Percentiles rank a stretch among this genome's conserved stretches.
Conservation (phyloP, 2,888 invertebrate species). For the Tipula confusa region DNA sequence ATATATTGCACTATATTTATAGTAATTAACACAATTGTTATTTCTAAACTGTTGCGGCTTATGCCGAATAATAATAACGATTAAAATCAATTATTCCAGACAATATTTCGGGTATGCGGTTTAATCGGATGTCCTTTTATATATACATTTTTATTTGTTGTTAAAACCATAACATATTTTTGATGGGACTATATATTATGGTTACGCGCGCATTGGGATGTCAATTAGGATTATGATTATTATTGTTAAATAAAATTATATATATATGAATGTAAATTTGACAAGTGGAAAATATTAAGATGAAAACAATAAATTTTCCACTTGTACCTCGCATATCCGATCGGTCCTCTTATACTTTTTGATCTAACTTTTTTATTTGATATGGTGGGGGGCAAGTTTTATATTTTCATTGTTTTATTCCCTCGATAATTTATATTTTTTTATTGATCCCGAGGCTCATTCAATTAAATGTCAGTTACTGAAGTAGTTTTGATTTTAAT, state of each 20-base stretch:
- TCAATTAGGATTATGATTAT: background rate
- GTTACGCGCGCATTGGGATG: background rate
- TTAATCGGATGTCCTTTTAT: constrained; percentile 6
- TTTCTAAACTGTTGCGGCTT: background rate
- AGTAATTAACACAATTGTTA: background rate
- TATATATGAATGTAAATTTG: background rate
- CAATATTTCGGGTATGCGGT: background rate
- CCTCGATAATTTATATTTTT: background rate
- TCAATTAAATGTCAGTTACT: constrained; percentile 3
- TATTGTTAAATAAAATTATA: background rate
- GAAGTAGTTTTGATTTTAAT: background rate
- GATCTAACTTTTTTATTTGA: background rate
- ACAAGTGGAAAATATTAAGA: constrained; percentile 25
- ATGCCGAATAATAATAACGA: background rate
- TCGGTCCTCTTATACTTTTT: background rate
- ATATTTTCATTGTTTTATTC: background rate
- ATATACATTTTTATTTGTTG: background rate
- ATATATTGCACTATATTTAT: background rate
- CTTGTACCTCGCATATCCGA: background rate
- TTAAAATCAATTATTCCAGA: background rate
- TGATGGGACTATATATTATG: background rate
- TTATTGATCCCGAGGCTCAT: background rate
- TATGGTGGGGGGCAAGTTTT: background rate
- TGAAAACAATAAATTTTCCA: background rate
- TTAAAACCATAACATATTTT: background rate